These are phyloP conservation scores for Microcebus jonahi DNA, from an alignment of 2,113 vertebrate genomes.

Conservation along the genomic window DNA sequence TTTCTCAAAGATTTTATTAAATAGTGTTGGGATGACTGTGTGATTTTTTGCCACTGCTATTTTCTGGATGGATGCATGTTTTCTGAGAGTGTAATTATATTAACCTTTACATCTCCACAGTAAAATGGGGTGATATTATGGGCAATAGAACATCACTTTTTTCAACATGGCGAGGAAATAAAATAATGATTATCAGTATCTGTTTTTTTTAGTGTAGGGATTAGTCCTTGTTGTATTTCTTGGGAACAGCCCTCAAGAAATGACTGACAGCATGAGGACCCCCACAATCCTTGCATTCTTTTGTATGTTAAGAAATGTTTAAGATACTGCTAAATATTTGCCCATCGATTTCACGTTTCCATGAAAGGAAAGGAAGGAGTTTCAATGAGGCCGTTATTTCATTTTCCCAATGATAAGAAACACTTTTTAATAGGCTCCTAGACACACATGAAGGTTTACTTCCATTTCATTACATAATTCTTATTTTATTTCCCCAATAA, in stretches of 20 bases:
- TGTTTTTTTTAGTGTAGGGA: not conserved
- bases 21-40: fast-evolving
- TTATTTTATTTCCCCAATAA: not conserved
- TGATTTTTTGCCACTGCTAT: not conserved
- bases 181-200: not conserved
- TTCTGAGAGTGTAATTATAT: too few species aligned
- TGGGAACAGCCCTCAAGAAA: not conserved
- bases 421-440: not conserved
- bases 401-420: not conserved
- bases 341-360: not conserved
- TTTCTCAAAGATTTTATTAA: not conserved
- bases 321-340: not conserved
- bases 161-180: not conserved
- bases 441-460: not conserved
- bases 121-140: not conserved
- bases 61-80: not conserved
- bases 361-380: not conserved
- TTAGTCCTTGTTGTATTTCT: not conserved
- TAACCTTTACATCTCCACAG: not conserved
- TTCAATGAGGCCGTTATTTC: not conserved
- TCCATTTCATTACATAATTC: too few species aligned
- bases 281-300: not conserved
- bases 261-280: not conserved
- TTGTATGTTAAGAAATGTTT: not conserved
- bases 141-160: not conserved